Evolutionary conservation across 2,113 vertebrate species (phyloP).

Genomic region (Muntiacus muntjak): DNA sequence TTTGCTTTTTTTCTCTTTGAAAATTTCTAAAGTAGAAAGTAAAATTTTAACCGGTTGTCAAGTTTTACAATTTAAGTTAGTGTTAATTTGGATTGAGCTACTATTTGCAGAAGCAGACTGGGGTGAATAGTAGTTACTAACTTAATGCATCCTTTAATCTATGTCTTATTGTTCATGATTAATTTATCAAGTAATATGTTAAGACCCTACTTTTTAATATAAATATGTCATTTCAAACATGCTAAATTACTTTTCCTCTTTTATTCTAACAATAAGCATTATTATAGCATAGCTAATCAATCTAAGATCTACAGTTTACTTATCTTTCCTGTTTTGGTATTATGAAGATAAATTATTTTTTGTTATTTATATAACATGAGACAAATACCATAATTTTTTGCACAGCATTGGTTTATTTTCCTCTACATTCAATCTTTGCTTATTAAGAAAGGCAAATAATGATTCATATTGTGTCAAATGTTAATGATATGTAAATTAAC

Average conservation of each 20-base stretch:
- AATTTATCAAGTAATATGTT: constrained; percentile 44
- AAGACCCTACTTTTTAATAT: background rate
- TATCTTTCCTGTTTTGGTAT: background rate
- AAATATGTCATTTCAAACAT: constrained; percentile 59
- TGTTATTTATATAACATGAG: constrained; percentile 2
- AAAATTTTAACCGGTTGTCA: background rate
- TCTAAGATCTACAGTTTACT: constrained; percentile 7
- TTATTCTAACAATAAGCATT: constrained; percentile 31
- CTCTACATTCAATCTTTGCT: constrained; percentile 27
- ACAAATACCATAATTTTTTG: constrained; percentile 61
- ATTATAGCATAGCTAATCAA: background rate
- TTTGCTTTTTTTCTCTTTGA: background rate
- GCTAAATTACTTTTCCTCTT: constrained; percentile 62
- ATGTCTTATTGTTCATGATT: constrained; percentile 21
- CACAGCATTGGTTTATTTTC: constrained; percentile 36
- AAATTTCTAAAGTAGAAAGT: background rate
- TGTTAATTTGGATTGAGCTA: background rate
- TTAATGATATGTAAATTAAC: constrained; percentile 23
- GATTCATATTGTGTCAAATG: constrained; percentile 12
- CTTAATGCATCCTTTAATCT: background rate
- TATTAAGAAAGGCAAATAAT: background rate
- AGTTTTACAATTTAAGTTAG: background rate
- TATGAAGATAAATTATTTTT: constrained; percentile 53
- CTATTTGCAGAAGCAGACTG: background rate
- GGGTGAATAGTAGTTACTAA: background rate